A percentile compares a stretch with the other conserved stretches of the same genome.
phyloP scores from a whole-genome alignment of 1,140 invertebrate genomes.

The Drosophila tani region DNA sequence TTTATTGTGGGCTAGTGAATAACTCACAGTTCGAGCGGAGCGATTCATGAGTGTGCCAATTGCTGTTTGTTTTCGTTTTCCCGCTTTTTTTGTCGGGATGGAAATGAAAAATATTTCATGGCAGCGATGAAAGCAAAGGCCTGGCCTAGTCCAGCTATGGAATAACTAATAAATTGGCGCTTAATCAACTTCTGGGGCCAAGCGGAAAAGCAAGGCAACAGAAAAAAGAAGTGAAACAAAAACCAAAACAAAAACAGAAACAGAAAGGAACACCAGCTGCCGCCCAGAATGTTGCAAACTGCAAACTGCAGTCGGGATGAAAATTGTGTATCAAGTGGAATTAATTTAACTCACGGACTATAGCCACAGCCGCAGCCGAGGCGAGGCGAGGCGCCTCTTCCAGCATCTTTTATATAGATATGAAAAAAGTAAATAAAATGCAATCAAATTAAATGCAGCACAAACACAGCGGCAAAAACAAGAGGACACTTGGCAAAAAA shows the following conservation, averaged over 20 bases:
- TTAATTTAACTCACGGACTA: slow-evolving; percentile 61
- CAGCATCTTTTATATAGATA: slow-evolving; percentile 44
- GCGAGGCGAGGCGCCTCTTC: slow-evolving; percentile 55
- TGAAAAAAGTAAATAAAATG: slow-evolving; percentile 76
- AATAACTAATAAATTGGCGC: slow-evolving; percentile 80
- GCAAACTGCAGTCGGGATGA: slow-evolving; percentile 32
- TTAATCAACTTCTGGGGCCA: slow-evolving; percentile 72
- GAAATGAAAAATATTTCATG: slow-evolving; percentile 76
- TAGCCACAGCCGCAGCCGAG: slow-evolving; percentile 19
- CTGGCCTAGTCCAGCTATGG: slow-evolving; percentile 58
- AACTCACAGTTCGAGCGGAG: slow-evolving; percentile 44
- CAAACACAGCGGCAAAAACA: slow-evolving; percentile 51
- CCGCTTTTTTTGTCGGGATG: slow-evolving; percentile 12
- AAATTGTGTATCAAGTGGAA: slow-evolving; percentile 76
- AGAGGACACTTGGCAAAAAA: neutral
- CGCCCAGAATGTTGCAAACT: slow-evolving; percentile 53
- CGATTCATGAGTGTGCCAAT: slow-evolving; percentile 65
- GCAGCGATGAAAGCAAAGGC: slow-evolving; percentile 69
- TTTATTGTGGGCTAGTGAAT: slow-evolving; percentile 25
- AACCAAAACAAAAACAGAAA: slow-evolving; percentile 23
- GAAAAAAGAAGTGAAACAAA: slow-evolving; percentile 12
- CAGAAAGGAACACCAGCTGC: slow-evolving; percentile 50
- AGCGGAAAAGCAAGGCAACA: neutral
- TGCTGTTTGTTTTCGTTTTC: slow-evolving; percentile 48
- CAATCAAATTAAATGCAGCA: slow-evolving; percentile 81